These are phyloP conservation scores for Saccostrea cuccullata DNA, from an alignment of 1,140 invertebrate genomes.

Conservation along the genomic window DNA sequence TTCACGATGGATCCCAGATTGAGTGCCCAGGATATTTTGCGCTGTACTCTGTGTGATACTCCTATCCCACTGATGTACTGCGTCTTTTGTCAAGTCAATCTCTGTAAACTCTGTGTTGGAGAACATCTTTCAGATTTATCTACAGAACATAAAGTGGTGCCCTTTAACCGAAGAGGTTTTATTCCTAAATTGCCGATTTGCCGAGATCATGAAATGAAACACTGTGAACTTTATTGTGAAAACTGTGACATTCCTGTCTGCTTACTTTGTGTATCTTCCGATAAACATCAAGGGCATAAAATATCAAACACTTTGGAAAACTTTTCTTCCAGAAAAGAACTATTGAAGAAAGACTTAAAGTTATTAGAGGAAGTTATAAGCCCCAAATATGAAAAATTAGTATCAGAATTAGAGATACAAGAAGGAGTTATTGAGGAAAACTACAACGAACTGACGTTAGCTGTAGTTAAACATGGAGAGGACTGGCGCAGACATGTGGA, in stretches of 20 bases:
- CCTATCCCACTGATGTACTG: background rate
- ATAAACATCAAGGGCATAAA: background rate
- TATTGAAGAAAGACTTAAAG: background rate
- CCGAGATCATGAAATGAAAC: background rate
- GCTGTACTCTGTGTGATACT: background rate
- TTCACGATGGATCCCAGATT: background rate
- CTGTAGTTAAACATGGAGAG: background rate
- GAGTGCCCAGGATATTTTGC: background rate
- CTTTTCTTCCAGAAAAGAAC: background rate
- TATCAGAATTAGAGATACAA: background rate
- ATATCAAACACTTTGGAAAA: background rate
- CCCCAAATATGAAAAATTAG: background rate
- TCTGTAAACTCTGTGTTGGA: background rate
- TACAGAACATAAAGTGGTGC: background rate
- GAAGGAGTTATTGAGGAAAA: background rate
- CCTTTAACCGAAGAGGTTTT: background rate
- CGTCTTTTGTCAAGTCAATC: background rate
- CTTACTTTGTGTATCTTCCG: background rate
- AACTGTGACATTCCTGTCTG: background rate
- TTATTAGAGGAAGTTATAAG: background rate
- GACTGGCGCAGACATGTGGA: background rate
- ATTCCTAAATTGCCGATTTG: background rate
- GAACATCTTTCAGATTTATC: background rate
- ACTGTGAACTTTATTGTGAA: background rate
- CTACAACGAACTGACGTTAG: background rate